Conservation (phyloP, 2,797 vertebrate genomes). For the Buphagus erythrorhynchus region DNA sequence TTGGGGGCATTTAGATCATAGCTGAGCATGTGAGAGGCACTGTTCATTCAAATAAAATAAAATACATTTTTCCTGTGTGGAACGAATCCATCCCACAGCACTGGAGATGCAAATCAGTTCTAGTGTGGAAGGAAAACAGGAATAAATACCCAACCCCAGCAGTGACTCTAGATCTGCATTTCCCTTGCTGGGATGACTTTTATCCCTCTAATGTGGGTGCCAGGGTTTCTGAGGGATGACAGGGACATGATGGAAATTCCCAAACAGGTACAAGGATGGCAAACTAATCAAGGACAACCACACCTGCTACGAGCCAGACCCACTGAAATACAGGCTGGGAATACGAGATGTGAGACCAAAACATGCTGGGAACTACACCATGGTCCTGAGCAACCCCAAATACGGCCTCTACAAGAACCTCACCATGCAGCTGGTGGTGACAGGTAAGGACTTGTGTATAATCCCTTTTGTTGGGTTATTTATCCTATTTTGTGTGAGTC, state of each 20-base stretch:
- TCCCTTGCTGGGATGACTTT: neutral
- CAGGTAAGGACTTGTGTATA: conserved; percentile 73
- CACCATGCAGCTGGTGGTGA: conserved; percentile 84
- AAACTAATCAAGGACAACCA: conserved; percentile 79
- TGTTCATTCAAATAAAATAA: neutral
- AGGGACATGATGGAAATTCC: neutral
- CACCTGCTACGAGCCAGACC: conserved; percentile 78
- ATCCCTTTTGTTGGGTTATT: neutral
- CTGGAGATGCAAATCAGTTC: neutral
- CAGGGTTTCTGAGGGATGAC: neutral
- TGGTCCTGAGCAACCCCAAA: conserved; percentile 77
- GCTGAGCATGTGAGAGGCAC: neutral
- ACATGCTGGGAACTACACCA: conserved; percentile 86
- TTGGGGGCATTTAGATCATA: neutral
- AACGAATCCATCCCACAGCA: neutral
- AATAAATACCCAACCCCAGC: neutral
- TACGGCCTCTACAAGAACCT: conserved; percentile 80
- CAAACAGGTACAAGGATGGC: conserved; percentile 88
- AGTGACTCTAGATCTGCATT: neutral
- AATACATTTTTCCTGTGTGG: neutral
- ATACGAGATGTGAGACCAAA: conserved; percentile 81
- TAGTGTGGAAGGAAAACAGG: neutral
- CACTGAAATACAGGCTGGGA: conserved; percentile 71
- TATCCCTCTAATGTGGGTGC: neutral
- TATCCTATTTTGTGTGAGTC: neutral